These are phyloP conservation scores for Andrena flavipes DNA, from an alignment of 2,888 invertebrate genomes.

Conservation along the genomic window DNA sequence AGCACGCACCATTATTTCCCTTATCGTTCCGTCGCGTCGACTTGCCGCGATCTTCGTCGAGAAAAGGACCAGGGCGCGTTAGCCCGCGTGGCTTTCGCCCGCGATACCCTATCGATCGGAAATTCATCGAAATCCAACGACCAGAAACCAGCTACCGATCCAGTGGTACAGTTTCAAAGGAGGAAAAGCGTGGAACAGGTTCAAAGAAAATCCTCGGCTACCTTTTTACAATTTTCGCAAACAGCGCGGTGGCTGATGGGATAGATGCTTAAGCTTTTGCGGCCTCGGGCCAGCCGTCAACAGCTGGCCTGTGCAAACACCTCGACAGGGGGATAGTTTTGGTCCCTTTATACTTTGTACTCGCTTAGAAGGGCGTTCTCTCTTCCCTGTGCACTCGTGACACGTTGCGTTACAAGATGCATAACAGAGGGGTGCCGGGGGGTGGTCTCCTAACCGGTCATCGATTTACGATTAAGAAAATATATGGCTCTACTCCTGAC, in stretches of 20 bases:
- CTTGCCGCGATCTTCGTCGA: too few species aligned
- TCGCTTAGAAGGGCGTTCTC: slow-evolving; percentile 48
- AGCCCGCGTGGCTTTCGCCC: not conserved
- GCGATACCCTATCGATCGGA: not conserved
- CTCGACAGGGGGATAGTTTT: slow-evolving; percentile 67
- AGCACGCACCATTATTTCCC: slow-evolving; percentile 35
- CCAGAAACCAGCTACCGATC: not conserved
- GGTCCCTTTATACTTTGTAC: slow-evolving; percentile 67
- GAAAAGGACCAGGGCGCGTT: too few species aligned
- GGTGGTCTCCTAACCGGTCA: slow-evolving; percentile 47
- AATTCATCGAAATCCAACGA: not conserved
- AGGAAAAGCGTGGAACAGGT: not conserved
- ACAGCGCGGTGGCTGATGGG: slow-evolving; percentile 44
- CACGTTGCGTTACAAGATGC: slow-evolving; percentile 56
- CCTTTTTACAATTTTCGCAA: slow-evolving; percentile 51
- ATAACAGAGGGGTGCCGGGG: slow-evolving; percentile 23
- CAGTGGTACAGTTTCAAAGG: not conserved
- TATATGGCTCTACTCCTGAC: slow-evolving; percentile 26
- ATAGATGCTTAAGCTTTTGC: slow-evolving; percentile 68
- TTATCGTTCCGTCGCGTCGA: too few species aligned
- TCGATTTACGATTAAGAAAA: slow-evolving; percentile 55
- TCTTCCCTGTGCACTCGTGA: slow-evolving; percentile 40
- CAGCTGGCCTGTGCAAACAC: slow-evolving; percentile 76
- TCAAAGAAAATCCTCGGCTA: not conserved
- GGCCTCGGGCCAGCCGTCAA: slow-evolving; percentile 70